A percentile compares a stretch with the other conserved stretches of the same genome.
phyloP scores from a whole-genome alignment of 2,113 vertebrate species.

The Hemicordylus capensis region DNA sequence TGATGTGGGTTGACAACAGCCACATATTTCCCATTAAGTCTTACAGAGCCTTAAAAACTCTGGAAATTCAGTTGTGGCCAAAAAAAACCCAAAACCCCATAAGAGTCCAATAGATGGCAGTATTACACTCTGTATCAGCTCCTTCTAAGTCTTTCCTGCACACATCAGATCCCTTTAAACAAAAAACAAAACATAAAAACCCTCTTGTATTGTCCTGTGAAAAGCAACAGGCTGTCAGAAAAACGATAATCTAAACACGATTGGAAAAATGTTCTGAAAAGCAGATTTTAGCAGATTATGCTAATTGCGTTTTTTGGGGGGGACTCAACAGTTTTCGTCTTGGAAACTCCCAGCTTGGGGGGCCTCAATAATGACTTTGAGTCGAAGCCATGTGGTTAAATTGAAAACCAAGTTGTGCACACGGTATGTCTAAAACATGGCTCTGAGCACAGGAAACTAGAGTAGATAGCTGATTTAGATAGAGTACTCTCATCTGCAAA shows the following conservation, averaged over 20 bases:
- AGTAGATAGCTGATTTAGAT: conserved; percentile 26
- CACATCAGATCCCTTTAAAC: not conserved
- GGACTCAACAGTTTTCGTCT: not conserved
- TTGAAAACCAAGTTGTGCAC: not conserved
- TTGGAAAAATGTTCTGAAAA: conserved; percentile 59
- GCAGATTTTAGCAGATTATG: conserved; percentile 46
- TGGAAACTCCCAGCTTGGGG: conserved; percentile 18
- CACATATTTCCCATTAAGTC: not conserved
- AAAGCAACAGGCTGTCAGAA: conserved; percentile 10
- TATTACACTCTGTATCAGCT: conserved; percentile 57
- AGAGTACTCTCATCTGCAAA: conserved; percentile 27
- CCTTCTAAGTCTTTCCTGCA: not conserved
- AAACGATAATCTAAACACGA: conserved; percentile 34
- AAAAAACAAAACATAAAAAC: no score
- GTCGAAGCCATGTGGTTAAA: rapidly evolving
- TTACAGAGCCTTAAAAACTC: not conserved
- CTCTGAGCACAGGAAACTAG: conserved; percentile 23
- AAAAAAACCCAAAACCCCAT: no score
- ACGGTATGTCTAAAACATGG: not conserved
- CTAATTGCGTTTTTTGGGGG: conserved; percentile 50
- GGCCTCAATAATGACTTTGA: not conserved
- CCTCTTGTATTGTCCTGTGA: conserved; percentile 11
- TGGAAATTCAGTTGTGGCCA: not conserved
- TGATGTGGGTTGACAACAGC: not conserved
- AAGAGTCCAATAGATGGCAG: conserved; percentile 62